phyloP scores from a whole-genome alignment of 2,888 invertebrate genomes.

The Pachliopta kotzebuea region DNA sequence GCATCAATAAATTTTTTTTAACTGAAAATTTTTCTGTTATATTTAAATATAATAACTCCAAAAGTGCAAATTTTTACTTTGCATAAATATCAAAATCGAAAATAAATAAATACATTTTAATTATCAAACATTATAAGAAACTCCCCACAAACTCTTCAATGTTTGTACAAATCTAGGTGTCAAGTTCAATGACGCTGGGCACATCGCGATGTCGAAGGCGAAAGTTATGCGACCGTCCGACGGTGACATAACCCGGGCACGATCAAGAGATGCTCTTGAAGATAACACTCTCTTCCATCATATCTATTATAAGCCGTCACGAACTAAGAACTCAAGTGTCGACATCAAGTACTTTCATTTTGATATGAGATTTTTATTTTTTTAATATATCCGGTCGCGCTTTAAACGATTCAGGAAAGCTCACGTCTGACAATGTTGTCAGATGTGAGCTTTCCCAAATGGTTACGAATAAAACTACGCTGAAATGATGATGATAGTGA shows the following conservation, averaged over 20 bases:
- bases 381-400: neutral
- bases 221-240: conserved; percentile 54
- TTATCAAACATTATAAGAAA: no score
- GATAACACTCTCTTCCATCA: conserved; percentile 12
- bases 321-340: conserved; percentile 7
- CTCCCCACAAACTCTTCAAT: neutral
- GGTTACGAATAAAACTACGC: no score
- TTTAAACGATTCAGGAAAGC: no score
- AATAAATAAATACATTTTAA: no score
- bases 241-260: conserved; percentile 41
- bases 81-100: no score
- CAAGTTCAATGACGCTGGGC: conserved; percentile 69
- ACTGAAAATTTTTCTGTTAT: no score
- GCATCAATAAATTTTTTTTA: no score
- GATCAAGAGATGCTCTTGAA: conserved; percentile 4
- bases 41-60: no score
- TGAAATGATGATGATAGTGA: no score
- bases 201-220: conserved; percentile 54
- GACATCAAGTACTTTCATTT: conserved; percentile 13
- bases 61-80: no score
- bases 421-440: no score
- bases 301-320: conserved; percentile 15
- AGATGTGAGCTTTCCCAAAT: no score
- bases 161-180: conserved; percentile 26
- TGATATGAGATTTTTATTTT: neutral